Evolutionary conservation across 2,797 vertebrate species (phyloP).

Genomic region (Eptatretus atami): DNA sequence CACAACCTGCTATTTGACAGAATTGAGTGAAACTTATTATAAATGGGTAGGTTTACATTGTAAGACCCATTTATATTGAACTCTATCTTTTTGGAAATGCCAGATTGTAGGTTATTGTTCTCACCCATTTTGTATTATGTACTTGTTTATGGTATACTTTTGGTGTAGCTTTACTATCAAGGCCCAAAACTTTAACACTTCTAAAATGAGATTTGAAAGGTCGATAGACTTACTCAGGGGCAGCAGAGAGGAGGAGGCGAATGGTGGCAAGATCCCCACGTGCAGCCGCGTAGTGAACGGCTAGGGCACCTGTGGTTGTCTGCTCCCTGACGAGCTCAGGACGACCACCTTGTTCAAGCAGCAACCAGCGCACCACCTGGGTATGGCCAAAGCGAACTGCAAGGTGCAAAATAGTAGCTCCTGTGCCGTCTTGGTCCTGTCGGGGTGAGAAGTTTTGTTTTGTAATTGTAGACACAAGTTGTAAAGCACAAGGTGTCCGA

Average conservation of each 20-base stretch:
- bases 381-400: constrained; percentile 74
- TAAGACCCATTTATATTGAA: too few relatives aligned
- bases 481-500: too few relatives aligned
- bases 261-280: constrained; percentile 74
- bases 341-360: constrained; percentile 25
- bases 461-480: not conserved
- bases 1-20: too few relatives aligned
- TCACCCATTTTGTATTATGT: not conserved
- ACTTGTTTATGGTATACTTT: too few relatives aligned
- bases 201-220: too few relatives aligned
- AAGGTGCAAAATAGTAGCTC: constrained; percentile 66
- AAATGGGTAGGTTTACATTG: too few relatives aligned
- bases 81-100: too few relatives aligned
- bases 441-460: not conserved
- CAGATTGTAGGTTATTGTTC: too few relatives aligned
- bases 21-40: too few relatives aligned
- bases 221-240: constrained; percentile 36
- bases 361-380: constrained; percentile 53
- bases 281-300: constrained; percentile 74
- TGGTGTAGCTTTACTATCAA: too few relatives aligned
- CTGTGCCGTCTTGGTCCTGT: constrained; percentile 59
- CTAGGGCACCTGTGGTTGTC: constrained; percentile 52
- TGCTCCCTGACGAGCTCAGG: constrained; percentile 16
- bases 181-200: too few relatives aligned
- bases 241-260: constrained; percentile 37